A percentile compares a stretch with the other conserved stretches of the same genome.
phyloP scores from a whole-genome alignment of 2,113 vertebrate genomes.

The Bungarus multicinctus region DNA sequence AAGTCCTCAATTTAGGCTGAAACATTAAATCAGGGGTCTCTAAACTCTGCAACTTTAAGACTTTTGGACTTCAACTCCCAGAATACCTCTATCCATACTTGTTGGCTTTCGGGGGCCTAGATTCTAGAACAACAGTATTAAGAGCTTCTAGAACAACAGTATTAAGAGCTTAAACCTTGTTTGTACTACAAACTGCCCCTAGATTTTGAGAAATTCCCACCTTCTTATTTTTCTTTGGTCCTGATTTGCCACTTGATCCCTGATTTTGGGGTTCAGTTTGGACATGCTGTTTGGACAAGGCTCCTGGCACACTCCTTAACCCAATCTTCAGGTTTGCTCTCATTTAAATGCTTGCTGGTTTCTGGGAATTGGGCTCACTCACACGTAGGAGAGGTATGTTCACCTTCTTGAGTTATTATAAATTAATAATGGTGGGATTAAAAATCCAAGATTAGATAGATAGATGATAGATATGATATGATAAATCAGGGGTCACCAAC shows the following conservation, averaged over 20 bases:
- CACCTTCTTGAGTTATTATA: too few relatives aligned
- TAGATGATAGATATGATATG: too few relatives aligned
- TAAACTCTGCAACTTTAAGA: neutral
- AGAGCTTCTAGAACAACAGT: neutral
- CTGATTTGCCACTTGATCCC: neutral
- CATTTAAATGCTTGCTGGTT: neutral
- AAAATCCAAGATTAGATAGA: too few relatives aligned
- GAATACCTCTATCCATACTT: neutral
- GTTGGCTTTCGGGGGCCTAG: neutral
- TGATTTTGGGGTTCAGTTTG: neutral
- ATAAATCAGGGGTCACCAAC: too few relatives aligned
- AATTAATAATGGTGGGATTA: too few relatives aligned
- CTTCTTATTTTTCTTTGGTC: neutral
- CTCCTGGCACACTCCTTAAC: neutral
- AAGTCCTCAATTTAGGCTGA: neutral
- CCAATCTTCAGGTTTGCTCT: neutral
- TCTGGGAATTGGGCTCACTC: too few relatives aligned
- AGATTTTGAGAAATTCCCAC: neutral
- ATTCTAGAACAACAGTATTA: neutral
- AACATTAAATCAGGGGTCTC: neutral
- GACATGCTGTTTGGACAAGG: neutral
- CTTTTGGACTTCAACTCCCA: neutral
- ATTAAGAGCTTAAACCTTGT: neutral
- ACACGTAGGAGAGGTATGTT: neutral
- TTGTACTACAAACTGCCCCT: neutral